Percentiles rank a stretch among this genome's conserved stretches.
phyloP scores from a whole-genome alignment of 2,888 invertebrate species.

The Lordiphosa fenestrarum region DNA sequence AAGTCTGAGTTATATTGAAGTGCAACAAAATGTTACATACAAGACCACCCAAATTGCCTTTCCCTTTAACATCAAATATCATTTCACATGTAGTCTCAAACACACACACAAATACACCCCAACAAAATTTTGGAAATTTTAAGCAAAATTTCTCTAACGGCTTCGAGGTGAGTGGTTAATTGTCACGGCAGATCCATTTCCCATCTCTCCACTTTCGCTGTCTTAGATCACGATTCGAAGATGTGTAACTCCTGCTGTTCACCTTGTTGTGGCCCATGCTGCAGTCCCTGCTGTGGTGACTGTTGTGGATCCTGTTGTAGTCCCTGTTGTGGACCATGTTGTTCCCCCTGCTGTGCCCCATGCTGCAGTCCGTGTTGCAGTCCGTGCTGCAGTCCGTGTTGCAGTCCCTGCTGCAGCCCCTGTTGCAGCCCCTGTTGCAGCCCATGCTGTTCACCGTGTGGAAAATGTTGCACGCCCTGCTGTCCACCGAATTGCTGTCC shows the following conservation, averaged over 20 bases:
- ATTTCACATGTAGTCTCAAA: conserved; percentile 1
- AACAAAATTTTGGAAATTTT: conserved; percentile 26
- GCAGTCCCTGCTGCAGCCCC: conserved; percentile 12
- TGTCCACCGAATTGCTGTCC: conserved; percentile 23
- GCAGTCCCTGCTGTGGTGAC: conserved; percentile 35
- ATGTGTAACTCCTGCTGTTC: conserved; percentile 53
- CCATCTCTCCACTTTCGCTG: too few relatives aligned
- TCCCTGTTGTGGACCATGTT: conserved; percentile 32
- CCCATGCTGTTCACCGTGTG: conserved; percentile 12
- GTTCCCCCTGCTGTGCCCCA: conserved; percentile 32
- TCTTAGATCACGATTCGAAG: conserved; percentile 29
- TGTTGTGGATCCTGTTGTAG: conserved; percentile 31
- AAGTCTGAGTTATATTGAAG: too few relatives aligned
- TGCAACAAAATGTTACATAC: too few relatives aligned
- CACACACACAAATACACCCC: conserved; percentile 1
- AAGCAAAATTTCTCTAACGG: conserved; percentile 57
- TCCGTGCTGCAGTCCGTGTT: conserved; percentile 18
- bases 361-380: conserved; percentile 42
- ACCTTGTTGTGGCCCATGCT: conserved; percentile 36
- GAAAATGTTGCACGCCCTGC: conserved; percentile 15
- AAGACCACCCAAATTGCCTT: too few relatives aligned
- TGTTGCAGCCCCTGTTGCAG: conserved; percentile 11
- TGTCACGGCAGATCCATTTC: neutral
- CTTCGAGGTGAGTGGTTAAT: conserved; percentile 38
- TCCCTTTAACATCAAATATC: neutral